Base-by-base conservation (phyloP, 2,888 invertebrate genomes). In the Schrankia costaestrigalis region DNA sequence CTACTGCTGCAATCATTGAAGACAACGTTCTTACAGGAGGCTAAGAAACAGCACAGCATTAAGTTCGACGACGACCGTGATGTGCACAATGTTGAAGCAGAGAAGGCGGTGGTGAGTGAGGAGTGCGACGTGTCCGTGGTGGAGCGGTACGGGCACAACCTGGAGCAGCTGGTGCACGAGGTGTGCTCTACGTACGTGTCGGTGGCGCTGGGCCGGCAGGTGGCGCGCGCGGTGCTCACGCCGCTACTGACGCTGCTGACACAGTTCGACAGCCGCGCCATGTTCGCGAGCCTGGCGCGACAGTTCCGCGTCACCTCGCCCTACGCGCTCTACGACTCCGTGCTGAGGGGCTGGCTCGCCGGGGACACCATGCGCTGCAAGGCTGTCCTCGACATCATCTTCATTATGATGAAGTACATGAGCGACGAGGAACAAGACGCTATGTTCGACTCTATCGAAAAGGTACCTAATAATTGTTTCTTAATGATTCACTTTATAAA, bases 371-470 rank as follows among this genome's bases (percentile, higher is more conserved):
- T 90, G 50, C 77, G 89, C 11, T 86, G 89, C 21, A 88, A 89
- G 44, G 65, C 87, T 17, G 75, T 92, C 1, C 78, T 93, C 1
- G 90, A 92, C 56, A 75, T 94, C 7, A 77, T 91, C 26, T 93
- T 94, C 66, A 78, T 90, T 36, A 60, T 93, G 28, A 62, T 92
- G 38, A 78, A 80, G 17, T 89, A 91, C 46, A 65, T 93, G 49
- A 67, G 73, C 11, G 80, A 88, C 18, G 71, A 74, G 0, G 90
- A 91, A 30, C 91, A 91, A 56, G 74, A 88, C 13, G 69, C 70
- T 1, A 77, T 92, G 40, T 80, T 93, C 41, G 71, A 84, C 11
- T 85, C 86, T 0, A 80, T 94, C 31, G 61, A 89, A 14, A 79
- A 90, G 87, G 93, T 92, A 60, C 75, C 42, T n/a, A n/a, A n/a